phyloP scores from a whole-genome alignment of 2,113 vertebrate species.

The Pleuronectes platessa region DNA sequence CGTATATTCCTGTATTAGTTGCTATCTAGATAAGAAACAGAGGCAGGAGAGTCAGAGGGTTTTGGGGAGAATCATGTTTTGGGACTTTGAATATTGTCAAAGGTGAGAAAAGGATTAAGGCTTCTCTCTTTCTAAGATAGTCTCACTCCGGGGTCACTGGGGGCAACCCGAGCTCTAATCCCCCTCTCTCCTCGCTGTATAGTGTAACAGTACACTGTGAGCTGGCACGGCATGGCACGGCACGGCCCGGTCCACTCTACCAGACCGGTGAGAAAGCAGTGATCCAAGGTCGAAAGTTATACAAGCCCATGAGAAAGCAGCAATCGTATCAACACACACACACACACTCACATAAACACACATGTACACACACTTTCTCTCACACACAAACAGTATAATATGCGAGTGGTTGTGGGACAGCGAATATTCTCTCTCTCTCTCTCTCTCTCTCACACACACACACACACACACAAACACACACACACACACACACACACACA shows the following conservation, averaged over 20 bases:
- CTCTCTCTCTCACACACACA: too few relatives aligned
- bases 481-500: background rate
- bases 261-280: slow-evolving; percentile 65
- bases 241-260: slow-evolving; percentile 20
- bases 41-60: background rate
- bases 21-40: background rate
- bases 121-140: too few relatives aligned
- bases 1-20: background rate
- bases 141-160: slow-evolving; percentile 28
- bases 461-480: slow-evolving; percentile 7
- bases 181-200: slow-evolving; percentile 27
- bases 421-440: background rate
- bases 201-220: slow-evolving; percentile 55
- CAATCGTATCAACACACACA: slow-evolving; percentile 39
- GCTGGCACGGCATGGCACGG: slow-evolving; percentile 34
- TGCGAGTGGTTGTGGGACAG: slow-evolving; percentile 66
- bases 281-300: slow-evolving; percentile 61
- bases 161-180: slow-evolving; percentile 27
- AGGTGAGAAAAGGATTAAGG: slow-evolving; percentile 1
- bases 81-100: background rate
- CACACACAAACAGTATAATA: slow-evolving; percentile 52
- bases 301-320: slow-evolving; percentile 72
- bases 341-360: background rate
- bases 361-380: slow-evolving; percentile 2
- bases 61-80: background rate